Evolutionary conservation across 2,888 invertebrate genomes (phyloP), one percentile per base, ranked within the genome.

Genomic region (Molanna angustata): DNA sequence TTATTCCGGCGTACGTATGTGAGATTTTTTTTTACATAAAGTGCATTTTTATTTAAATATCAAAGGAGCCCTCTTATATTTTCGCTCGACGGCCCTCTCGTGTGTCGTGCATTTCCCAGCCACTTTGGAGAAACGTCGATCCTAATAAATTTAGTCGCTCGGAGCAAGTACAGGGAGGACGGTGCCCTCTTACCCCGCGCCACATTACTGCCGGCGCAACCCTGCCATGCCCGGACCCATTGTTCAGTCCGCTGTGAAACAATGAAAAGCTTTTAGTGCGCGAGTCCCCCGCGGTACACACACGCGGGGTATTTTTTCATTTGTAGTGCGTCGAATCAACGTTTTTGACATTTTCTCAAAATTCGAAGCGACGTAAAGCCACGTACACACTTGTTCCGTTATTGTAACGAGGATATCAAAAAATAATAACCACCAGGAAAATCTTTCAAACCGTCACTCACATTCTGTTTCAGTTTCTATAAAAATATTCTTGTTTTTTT

Each of bases 261-360:
- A 57, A 57, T 52, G 57, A 49, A 57, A 57, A 54, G 57, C 57
- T 57, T 57, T 57, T 57, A 57, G 57, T 32, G 35, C 27, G 44
- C 9, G 40, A 18, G n/a, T 37, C 18, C 27, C 22, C 51, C 41
- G 37, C 18, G 22, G 31, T 19, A 14, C 31, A 31, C n/a, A 13
- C 13, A 43, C 43, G 27, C 27, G 13, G 20, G 7, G 22, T 42
- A 42, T 21, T 42, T 42, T 43, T 21, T 20, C 35, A 20, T 33
- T 35, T 17, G 2, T 19, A 35, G 32, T 19, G 33, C 45, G 33
- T 31, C 31, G 45, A 33, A 33, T 45, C 45, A 45, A 35, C 32
- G 22, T 19, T 45, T 45, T 45, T 45, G 45, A 16, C 37, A 37
- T 46, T 46, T 35, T 46, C 14, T 9, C 32, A 33, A 46, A 35